phyloP scores from a whole-genome alignment of 2,797 vertebrate species.

The Coilia nasus region DNA sequence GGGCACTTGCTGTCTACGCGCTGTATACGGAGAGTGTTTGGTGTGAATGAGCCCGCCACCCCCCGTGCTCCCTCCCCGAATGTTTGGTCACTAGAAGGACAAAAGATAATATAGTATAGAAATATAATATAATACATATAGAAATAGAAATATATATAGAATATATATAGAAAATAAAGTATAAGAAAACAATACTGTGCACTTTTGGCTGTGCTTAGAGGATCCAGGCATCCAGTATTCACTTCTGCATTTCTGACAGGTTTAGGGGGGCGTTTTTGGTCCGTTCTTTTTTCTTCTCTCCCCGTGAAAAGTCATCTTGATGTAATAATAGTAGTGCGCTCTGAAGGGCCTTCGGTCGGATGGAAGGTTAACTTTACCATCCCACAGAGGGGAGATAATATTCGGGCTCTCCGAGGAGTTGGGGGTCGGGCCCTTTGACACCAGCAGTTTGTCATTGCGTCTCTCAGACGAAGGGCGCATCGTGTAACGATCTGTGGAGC shows the following conservation, averaged over 20 bases:
- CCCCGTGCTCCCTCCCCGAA: conserved; percentile 32
- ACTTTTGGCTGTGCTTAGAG: conserved; percentile 28
- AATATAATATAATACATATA: no score
- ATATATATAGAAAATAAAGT: conserved; percentile 29
- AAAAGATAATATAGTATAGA: no score
- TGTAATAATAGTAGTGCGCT: conserved; percentile 32
- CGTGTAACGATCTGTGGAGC: not conserved
- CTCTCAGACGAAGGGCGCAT: conserved; percentile 12
- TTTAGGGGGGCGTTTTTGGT: conserved; percentile 39
- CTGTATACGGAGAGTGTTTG: no score
- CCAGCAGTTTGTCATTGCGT: conserved; percentile 27
- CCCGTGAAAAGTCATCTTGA: conserved; percentile 39
- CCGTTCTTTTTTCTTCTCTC: conserved; percentile 2
- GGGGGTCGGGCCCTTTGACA: not conserved
- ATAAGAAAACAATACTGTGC: conserved; percentile 41
- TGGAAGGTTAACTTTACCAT: conserved; percentile 28
- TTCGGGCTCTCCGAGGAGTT: not conserved
- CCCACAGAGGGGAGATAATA: not conserved
- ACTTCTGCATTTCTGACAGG: conserved; percentile 47
- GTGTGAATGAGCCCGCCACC: no score
- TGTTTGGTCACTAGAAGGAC: not conserved
- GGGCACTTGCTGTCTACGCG: no score
- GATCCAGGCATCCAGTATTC: conserved; percentile 28
- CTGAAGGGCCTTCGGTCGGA: conserved; percentile 34
- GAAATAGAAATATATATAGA: not conserved